Conservation (phyloP, 2,797 vertebrate genomes). For the Chelmon rostratus region DNA sequence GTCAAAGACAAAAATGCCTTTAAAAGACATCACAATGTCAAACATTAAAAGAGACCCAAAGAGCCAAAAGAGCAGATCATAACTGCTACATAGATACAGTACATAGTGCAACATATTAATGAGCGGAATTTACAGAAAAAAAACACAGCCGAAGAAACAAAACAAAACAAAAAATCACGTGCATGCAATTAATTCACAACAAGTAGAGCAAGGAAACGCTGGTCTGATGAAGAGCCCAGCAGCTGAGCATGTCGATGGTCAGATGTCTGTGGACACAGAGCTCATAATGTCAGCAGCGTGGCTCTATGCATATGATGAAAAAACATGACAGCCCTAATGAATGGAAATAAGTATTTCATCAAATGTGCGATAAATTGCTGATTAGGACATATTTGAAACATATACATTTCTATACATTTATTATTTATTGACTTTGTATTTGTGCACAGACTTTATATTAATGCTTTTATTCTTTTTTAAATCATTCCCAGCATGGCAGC, state of each 20-base stretch:
- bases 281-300: not conserved
- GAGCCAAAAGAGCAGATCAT: not conserved
- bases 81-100: not conserved
- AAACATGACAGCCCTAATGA: not conserved
- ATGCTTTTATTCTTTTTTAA: conserved; percentile 32
- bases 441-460: conserved; percentile 22
- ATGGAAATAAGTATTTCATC: not conserved
- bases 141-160: not conserved
- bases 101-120: not conserved
- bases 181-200: not conserved
- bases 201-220: not conserved
- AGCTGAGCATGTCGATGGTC: not conserved
- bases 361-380: conserved; percentile 6
- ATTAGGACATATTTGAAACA: conserved; percentile 14
- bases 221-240: not conserved
- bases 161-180: not conserved
- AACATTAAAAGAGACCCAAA: not conserved
- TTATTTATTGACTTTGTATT: conserved; percentile 33
- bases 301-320: not conserved
- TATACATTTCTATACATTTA: conserved; percentile 32
- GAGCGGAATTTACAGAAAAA: not conserved
- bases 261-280: not conserved
- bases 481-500: conserved; percentile 60
- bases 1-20: not conserved
- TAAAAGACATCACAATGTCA: not conserved